Base-by-base conservation (phyloP, 2,797 vertebrate genomes). In the Podargus strigoides region DNA sequence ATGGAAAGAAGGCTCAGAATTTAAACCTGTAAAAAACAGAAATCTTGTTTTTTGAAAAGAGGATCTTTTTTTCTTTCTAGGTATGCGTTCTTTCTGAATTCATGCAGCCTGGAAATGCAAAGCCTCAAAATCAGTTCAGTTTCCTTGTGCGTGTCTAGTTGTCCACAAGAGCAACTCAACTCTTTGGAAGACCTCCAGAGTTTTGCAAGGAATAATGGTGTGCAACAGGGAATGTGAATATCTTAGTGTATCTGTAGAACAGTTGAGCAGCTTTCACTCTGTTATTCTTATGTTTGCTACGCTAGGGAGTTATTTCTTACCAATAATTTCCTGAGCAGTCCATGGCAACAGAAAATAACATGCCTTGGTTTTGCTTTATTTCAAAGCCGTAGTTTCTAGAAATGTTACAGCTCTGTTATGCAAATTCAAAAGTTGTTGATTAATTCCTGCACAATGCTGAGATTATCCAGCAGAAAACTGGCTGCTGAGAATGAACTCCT, bases 61-160 rank as follows among this genome's bases (percentile, higher is more conserved):
- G 22, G 36, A 64, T 89, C 39, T 80, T 85, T 34, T 92, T 74
- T 50, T 93, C 68, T 95, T 91, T 86, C 68, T 94, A 98, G 98
- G 91, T 97, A 97, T 9, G 97, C 98, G n/a, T 98, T 98, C 96
- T 98, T 98, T 94, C 92, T 98, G 97, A 97, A 98, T 91, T 96
- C 98, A 55, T 98, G 98, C 86, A 88, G 88, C 68, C 74, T 96
- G 90, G 96, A 97, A 77, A 92, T 76, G 42, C 89, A 85, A 73
- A 97, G 96, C 32, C 41, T 68, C 70, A 88, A 83, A 92, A 94
- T 96, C 27, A 79, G 85, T 90, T 97, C 97, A 73, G 60, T 94
- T 42, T 90, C 97, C 87, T 95, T 98, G 86, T 98, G 98, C 0
- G 97, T 98, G 37, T 97, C 98, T 85, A 96, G 96, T 74, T 98